Conservation (phyloP, 2,797 vertebrate species). For the Coilia nasus region DNA sequence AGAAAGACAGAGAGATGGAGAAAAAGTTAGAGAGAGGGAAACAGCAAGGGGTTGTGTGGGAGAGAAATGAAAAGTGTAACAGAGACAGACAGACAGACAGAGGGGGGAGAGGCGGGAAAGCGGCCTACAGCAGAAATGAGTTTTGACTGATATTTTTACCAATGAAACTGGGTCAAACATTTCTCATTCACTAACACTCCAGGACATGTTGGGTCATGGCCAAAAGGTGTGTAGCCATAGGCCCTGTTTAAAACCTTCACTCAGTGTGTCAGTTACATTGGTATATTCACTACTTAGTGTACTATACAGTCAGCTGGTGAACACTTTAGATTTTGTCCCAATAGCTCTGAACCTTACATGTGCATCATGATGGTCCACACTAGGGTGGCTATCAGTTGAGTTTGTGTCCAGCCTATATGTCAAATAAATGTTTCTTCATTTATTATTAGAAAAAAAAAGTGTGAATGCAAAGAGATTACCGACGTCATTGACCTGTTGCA, state of each 20-base stretch:
- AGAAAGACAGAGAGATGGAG: neutral
- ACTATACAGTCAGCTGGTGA: no score
- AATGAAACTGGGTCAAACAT: neutral
- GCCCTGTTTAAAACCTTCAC: neutral
- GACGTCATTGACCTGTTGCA: conserved; percentile 89
- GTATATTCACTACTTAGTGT: no score
- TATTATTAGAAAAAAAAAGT: conserved; percentile 63
- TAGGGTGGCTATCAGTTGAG: neutral
- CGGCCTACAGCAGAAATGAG: neutral
- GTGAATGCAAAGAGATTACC: conserved; percentile 86
- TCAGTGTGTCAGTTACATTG: no score
- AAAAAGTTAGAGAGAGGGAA: neutral
- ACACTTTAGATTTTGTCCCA: neutral
- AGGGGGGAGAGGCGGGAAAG: neutral
- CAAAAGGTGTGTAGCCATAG: neutral
- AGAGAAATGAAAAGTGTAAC: neutral
- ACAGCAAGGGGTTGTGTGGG: neutral
- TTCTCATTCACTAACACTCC: neutral
- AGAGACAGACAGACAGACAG: conserved; percentile 27
- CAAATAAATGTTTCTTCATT: conserved; percentile 1
- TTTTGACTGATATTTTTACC: no score
- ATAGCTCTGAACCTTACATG: neutral
- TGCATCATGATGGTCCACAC: neutral
- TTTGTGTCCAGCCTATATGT: conserved; percentile 32
- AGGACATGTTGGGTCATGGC: neutral